Conservation (phyloP, 2,113 vertebrate genomes). For the Machaerirhynchus nigripectus region DNA sequence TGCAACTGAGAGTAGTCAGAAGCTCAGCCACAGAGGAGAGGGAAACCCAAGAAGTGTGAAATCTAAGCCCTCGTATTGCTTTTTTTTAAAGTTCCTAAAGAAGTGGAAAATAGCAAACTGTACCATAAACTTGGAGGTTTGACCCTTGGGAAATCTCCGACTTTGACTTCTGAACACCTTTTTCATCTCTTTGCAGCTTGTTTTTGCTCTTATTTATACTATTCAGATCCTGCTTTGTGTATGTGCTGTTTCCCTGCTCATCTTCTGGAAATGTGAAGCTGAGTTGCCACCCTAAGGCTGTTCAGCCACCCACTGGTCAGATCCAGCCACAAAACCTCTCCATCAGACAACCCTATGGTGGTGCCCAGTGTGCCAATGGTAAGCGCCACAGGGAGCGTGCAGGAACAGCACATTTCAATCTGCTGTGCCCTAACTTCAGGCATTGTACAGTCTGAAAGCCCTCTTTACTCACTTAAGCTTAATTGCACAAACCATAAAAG, state of each 20-base stretch:
- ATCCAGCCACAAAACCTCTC: not conserved
- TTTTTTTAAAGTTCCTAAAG: not conserved
- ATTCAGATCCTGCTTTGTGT: not conserved
- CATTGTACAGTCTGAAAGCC: not conserved
- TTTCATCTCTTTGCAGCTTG: not conserved
- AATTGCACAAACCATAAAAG: not conserved
- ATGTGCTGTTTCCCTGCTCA: not conserved
- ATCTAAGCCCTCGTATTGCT: not conserved
- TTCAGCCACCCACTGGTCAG: not conserved
- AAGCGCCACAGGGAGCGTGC: accelerated
- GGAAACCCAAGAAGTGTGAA: not conserved
- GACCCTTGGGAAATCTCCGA: not conserved
- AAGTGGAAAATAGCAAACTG: not conserved
- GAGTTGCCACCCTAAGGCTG: not conserved
- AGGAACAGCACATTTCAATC: not conserved
- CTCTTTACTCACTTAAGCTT: not conserved
- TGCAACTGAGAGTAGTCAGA: not conserved
- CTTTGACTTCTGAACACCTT: not conserved
- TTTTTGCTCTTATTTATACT: not conserved
- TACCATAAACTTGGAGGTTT: not conserved
- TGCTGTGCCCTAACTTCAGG: not conserved
- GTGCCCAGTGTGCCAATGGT: not conserved
- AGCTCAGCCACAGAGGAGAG: not conserved
- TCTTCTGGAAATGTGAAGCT: not conserved
- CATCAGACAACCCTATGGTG: not conserved